Percentiles rank a stretch among this genome's conserved stretches.
These are phyloP conservation scores for Pseudorasbora parva DNA, from an alignment of 2,113 vertebrate genomes.

Conservation along the genomic window DNA sequence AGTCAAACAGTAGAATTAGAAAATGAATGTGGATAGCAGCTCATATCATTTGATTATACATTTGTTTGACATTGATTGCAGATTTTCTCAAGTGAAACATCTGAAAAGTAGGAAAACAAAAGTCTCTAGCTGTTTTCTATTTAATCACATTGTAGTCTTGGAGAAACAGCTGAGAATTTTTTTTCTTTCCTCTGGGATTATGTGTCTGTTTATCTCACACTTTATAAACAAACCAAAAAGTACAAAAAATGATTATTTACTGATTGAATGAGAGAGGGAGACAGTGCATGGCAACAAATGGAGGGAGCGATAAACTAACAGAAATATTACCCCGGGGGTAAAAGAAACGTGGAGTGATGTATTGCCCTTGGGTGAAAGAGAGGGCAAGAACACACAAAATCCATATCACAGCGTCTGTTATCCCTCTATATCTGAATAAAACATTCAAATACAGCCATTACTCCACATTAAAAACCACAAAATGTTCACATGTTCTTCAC, in stretches of 20 bases:
- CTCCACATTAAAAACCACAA: conserved; percentile 85
- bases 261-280: background rate
- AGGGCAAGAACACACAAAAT: conserved; percentile 77
- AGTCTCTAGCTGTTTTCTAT: background rate
- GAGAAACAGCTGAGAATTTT: background rate
- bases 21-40: background rate
- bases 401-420: conserved; percentile 79
- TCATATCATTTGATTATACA: background rate
- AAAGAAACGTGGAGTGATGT: conserved; percentile 68
- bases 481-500: conserved; percentile 78
- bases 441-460: conserved; percentile 86
- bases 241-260: conserved; percentile 3
- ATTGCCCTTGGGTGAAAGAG: conserved; percentile 76
- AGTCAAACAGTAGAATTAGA: background rate
- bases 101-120: background rate
- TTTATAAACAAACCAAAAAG: conserved; percentile 20
- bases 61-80: background rate
- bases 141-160: background rate
- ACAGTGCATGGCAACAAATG: conserved; percentile 72
- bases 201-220: background rate
- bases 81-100: background rate
- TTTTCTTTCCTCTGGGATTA: background rate
- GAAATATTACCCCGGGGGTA: conserved; percentile 79
- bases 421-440: conserved; percentile 82
- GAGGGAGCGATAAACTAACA: conserved; percentile 77